phyloP scores from a whole-genome alignment of 2,888 invertebrate genomes.

The Drepana falcataria region DNA sequence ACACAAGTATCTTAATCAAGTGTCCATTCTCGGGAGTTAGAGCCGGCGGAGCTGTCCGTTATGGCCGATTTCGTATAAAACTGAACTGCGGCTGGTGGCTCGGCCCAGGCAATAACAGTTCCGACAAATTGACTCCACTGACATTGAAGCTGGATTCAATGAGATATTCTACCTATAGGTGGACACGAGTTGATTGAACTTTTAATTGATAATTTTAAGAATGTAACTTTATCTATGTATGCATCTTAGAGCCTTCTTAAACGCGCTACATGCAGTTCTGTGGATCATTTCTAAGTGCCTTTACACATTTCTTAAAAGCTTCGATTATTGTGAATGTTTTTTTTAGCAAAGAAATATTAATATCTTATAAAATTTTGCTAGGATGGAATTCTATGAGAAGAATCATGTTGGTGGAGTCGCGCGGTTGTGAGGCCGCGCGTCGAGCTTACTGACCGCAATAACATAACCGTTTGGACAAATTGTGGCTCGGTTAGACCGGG shows the following conservation, averaged over 20 bases:
- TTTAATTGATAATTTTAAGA: no score
- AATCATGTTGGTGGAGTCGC: constrained; percentile 46
- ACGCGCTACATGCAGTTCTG: no score
- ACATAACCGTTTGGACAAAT: constrained; percentile 77
- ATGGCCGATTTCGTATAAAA: constrained; percentile 64
- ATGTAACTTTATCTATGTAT: no score
- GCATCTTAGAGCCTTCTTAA: no score
- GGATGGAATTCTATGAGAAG: constrained; percentile 55
- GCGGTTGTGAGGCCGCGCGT: constrained; percentile 35
- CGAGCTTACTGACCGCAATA: constrained; percentile 70
- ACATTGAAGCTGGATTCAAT: constrained; percentile 54
- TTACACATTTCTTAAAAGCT: no score
- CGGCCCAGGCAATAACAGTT: constrained; percentile 67
- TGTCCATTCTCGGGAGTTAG: constrained; percentile 67
- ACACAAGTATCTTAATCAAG: constrained; percentile 75
- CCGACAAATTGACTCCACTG: constrained; percentile 70
- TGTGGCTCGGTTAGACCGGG: constrained; percentile 62
- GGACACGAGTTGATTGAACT: constrained; percentile 19
- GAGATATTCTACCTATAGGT: constrained; percentile 5
- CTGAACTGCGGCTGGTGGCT: constrained; percentile 50
- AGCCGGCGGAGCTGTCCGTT: constrained; percentile 57
- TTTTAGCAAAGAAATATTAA: constrained; percentile 9
- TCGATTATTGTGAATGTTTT: not conserved
- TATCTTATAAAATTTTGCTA: constrained; percentile 40
- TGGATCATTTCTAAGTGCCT: no score